Percentiles rank a stretch among this genome's conserved stretches.
phyloP scores from a whole-genome alignment of 2,113 vertebrate species.

The Pogona vitticeps region DNA sequence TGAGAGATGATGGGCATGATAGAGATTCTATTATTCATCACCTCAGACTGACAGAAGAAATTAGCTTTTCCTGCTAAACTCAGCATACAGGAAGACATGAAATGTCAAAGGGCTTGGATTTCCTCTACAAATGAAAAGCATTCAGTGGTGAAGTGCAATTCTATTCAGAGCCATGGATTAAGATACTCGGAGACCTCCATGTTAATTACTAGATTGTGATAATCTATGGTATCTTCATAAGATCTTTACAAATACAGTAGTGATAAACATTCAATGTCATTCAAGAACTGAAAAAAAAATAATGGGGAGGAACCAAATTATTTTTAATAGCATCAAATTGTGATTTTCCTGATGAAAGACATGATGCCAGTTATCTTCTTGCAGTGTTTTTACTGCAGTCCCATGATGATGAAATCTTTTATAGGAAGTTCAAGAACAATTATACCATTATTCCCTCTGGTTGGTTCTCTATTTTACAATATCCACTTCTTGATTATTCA shows the following conservation, averaged over 20 bases:
- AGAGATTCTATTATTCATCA: neutral
- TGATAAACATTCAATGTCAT: neutral
- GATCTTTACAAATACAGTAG: neutral
- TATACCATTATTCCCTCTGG: neutral
- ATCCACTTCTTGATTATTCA: neutral
- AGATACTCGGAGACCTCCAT: neutral
- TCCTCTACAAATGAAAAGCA: neutral
- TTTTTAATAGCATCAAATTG: neutral
- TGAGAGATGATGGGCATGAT: neutral
- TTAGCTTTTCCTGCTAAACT: neutral
- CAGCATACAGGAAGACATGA: neutral
- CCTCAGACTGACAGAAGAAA: neutral
- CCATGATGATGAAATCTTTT: neutral
- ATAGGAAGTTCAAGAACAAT: neutral
- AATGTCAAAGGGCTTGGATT: neutral
- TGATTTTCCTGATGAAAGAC: neutral
- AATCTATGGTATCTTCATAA: neutral
- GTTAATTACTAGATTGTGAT: neutral
- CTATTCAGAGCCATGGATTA: neutral
- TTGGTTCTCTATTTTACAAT: neutral
- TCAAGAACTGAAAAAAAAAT: too few species aligned
- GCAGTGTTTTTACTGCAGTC: neutral
- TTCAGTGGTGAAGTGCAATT: neutral
- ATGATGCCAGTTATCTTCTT: neutral
- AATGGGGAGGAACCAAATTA: neutral